A percentile compares a stretch with the other conserved stretches of the same genome.
Conservation (phyloP, 2,797 vertebrate genomes). For the Pachyuromys duprasi region DNA sequence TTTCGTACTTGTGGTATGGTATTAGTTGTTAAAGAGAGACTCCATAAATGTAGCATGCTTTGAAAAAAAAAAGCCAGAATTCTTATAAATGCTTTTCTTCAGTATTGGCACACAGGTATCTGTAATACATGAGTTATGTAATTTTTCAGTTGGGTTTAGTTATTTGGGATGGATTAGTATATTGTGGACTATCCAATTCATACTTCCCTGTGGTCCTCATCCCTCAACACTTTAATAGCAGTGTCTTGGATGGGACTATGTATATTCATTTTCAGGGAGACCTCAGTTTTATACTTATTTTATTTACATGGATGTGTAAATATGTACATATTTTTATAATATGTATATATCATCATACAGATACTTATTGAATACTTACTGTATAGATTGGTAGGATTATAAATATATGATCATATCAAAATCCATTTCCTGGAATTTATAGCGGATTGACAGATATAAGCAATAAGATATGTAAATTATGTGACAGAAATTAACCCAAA, state of each 20-base stretch:
- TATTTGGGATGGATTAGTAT: background rate
- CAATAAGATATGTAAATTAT: background rate
- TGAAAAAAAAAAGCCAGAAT: conserved; percentile 55
- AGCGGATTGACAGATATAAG: background rate
- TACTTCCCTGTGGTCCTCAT: background rate
- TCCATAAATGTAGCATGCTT: background rate
- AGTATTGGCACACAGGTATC: background rate
- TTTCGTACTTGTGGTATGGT: background rate
- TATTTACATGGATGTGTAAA: background rate
- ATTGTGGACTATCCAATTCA: background rate
- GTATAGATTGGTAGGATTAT: background rate
- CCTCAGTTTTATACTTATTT: background rate
- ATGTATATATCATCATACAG: background rate
- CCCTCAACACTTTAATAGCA: background rate
- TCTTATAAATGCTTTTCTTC: conserved; percentile 46
- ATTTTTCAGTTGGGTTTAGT: conserved; percentile 35
- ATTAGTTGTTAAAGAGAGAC: conserved; percentile 5
- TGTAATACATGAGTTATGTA: background rate
- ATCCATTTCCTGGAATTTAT: background rate
- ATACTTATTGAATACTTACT: background rate
- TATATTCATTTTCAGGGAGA: background rate
- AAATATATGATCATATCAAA: background rate
- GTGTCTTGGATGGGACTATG: background rate
- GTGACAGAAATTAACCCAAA: background rate
- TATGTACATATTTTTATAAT: background rate